These are phyloP conservation scores for Leptothorax acervorum DNA, from an alignment of 2,888 invertebrate genomes.

Conservation along the genomic window DNA sequence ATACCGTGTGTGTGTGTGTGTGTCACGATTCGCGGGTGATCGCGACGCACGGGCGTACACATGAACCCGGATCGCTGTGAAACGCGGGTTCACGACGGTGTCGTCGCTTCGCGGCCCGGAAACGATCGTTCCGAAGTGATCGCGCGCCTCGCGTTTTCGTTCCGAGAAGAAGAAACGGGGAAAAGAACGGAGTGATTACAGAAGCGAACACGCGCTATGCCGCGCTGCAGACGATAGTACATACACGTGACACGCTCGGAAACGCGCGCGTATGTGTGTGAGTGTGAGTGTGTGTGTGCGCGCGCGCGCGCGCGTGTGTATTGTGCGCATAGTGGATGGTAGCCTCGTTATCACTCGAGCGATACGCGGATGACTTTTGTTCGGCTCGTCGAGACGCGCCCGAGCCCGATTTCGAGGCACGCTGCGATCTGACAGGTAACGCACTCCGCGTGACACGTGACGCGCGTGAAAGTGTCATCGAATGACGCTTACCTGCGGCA, in stretches of 20 bases:
- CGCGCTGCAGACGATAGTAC: conserved; percentile 6
- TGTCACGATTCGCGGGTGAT: conserved; percentile 39
- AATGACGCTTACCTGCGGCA: conserved; percentile 36
- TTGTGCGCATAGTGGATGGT: neutral
- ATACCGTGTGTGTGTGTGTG: neutral
- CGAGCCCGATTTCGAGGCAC: conserved; percentile 60
- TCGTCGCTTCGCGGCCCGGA: conserved; percentile 1
- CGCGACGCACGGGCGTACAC: conserved; percentile 30
- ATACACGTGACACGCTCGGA: conserved; percentile 34
- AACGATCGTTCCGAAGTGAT: neutral
- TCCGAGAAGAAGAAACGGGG: neutral
- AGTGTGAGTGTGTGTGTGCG: conserved; percentile 26
- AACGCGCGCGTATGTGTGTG: conserved; percentile 31
- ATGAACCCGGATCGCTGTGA: conserved; percentile 38
- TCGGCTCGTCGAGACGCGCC: conserved; percentile 65
- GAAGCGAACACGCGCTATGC: conserved; percentile 2
- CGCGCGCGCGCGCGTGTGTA: conserved; percentile 8
- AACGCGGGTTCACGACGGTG: conserved; percentile 31
- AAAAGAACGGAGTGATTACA: neutral
- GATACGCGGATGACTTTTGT: conserved; percentile 60
- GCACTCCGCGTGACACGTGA: conserved; percentile 63
- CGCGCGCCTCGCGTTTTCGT: neutral
- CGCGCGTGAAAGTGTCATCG: conserved; percentile 40
- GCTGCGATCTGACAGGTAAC: conserved; percentile 72
- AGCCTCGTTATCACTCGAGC: conserved; percentile 55